Evolutionary conservation across 2,113 vertebrate genomes (phyloP), one percentile per base, ranked within the genome.

Genomic region (Poicephalus gulielmi): DNA sequence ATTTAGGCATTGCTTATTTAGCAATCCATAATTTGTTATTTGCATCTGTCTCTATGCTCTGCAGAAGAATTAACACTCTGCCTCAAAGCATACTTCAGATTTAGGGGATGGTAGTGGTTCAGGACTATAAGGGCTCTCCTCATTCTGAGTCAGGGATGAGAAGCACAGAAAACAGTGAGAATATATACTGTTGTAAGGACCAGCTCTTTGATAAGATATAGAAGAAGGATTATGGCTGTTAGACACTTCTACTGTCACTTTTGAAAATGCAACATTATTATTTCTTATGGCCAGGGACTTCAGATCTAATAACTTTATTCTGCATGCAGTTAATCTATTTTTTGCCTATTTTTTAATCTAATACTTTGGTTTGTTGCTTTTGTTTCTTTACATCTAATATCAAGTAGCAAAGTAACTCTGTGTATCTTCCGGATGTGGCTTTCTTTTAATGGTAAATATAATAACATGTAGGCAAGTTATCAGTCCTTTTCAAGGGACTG

Each of bases 1-100:
- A 67, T 80, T 92, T 86, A 81, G 82, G 30, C 52, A 70, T 46
- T 81, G 49, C 53, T 94, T 88, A 70, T 83, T 85, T 77, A 94
- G 75, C 33, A 95, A 46, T 53, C 46, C 27, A 33, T 70, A 75
- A 63, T 75, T 71, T 83, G 35, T 73, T 31, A 49, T 44, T 93
- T 91, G 73, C 43, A 84, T 62, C 64, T 49, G 24, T 63, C 76
- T 83, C 68, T 31, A 69, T 0, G 0, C 25, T 92, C 35, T 79
- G 39, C 52, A 71, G 35, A 41, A 49, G 41, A 92, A 92, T 43
- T 80, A 93, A 78, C 17, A 13, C 19, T 41, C 44, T 83, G 55
- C 23, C 31, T 94, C 1, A 1, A 83, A 44, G 20, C 0, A 0
- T 37, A 46, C 46, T 75, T 70, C 73, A 88, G 44, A 74, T 24